Evolutionary conservation across 2,888 invertebrate species (phyloP), one percentile per base, ranked within the genome.

Genomic region (Poecilus cupreus): DNA sequence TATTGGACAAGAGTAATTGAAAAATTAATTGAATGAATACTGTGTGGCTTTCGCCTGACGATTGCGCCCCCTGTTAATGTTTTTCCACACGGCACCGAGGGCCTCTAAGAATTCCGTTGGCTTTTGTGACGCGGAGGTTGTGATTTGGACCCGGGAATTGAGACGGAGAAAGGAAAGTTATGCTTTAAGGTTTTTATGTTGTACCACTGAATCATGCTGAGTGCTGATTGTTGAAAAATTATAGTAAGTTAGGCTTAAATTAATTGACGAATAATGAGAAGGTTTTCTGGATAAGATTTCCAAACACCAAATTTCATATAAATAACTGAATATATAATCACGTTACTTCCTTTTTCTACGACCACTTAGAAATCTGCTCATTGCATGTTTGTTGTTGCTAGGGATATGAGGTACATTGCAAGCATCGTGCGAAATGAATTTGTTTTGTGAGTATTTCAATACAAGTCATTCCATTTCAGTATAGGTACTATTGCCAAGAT

Each of bases 21-120:
- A 88, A 88, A 88, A 88, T 88, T 88, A 88, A 88, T 88, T 87
- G 87, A 88, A 88, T 87, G 87, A 88, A 87, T 87, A 87, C 86
- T 87, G 32, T 68, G 88, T 87, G 87, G 87, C 87, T 87, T 87
- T 88, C 87, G 87, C 82, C 87, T 85, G 10, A 16, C 13, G 78
- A n/a, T n/a, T n/a, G n/a, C n/a, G n/a, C n/a, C 13, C 37, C 37
- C 68, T 37, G 16, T 13, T 2, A 22, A 22, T 54, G 54, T 20
- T 54, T 54, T 54, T 49, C 49, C 49, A 49, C 22, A 11, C 16
- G 54, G 20, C 10, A 11, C 6, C 6, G 20, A 6, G 26, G 5
- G 26, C 26, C 26, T 26, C 32, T 16, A 74, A 76, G 76, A 57
- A 77, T 77, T 77, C 76, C 60, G 54, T 57, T 77, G 60, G 13